These are phyloP conservation scores for Buceros bicornis DNA, from an alignment of 2,797 vertebrate genomes.

Conservation along the genomic window DNA sequence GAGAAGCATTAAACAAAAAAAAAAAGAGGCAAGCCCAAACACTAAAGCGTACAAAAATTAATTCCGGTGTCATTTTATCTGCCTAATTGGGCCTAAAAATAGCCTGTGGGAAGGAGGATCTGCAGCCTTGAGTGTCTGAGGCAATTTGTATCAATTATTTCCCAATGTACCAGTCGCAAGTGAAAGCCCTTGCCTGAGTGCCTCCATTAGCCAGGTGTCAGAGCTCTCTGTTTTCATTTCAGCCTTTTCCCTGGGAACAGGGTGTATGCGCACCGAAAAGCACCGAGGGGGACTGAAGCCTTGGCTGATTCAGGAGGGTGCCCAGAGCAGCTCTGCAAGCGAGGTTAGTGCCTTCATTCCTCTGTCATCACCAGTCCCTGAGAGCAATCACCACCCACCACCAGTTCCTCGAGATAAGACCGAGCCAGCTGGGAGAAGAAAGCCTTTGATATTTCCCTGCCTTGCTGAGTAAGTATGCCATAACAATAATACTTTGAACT, in stretches of 20 bases:
- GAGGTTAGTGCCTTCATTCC: neutral
- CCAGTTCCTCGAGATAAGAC: constrained; percentile 58
- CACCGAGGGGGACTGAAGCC: neutral
- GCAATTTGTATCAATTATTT: constrained; percentile 51
- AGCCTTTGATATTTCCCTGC: constrained; percentile 61
- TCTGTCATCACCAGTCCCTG: constrained; percentile 48
- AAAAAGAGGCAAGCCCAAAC: neutral
- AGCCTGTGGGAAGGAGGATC: constrained; percentile 18
- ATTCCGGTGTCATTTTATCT: neutral
- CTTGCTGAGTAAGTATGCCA: constrained; percentile 41
- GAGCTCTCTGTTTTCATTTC: neutral
- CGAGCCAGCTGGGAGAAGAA: constrained; percentile 38
- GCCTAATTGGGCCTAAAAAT: constrained; percentile 22
- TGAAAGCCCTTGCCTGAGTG: neutral
- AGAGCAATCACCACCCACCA: constrained; percentile 58
- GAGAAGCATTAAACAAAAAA: neutral
- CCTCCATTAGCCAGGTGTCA: constrained; percentile 8
- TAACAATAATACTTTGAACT: constrained; percentile 68
- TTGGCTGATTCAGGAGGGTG: neutral
- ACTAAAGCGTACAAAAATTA: neutral
- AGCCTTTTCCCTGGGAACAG: constrained; percentile 1
- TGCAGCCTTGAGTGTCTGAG: constrained; percentile 2
- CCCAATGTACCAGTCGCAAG: neutral
- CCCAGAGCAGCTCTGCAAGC: neutral
- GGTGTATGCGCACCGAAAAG: neutral